A percentile compares a stretch with the other conserved stretches of the same genome.
phyloP scores from a whole-genome alignment of 2,113 vertebrate genomes.

The Globicephala melas region DNA sequence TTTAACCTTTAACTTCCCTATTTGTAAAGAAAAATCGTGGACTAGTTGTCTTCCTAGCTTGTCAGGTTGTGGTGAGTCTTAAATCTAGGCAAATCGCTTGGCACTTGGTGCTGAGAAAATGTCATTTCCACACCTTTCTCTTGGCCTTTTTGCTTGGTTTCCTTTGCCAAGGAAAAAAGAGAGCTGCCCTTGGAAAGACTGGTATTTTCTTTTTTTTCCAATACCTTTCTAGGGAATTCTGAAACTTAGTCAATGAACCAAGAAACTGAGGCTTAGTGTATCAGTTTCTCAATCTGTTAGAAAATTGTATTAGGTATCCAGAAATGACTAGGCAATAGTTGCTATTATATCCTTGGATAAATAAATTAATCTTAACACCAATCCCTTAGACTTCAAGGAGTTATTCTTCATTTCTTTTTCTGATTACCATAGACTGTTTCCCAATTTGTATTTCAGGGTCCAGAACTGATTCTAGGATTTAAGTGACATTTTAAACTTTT shows the following conservation, averaged over 20 bases:
- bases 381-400: neutral
- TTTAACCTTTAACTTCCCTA: neutral
- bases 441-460: neutral
- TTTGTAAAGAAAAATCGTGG: neutral
- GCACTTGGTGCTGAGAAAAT: neutral
- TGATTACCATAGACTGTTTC: neutral
- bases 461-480: neutral
- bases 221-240: neutral
- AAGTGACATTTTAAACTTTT: neutral
- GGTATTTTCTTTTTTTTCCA: neutral
- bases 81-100: neutral
- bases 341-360: neutral
- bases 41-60: neutral
- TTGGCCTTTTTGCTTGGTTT: constrained; percentile 51
- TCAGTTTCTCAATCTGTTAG: neutral
- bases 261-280: neutral
- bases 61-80: neutral
- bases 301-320: neutral
- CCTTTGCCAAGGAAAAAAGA: constrained; percentile 20
- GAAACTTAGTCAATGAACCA: neutral
- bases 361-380: neutral
- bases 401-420: neutral
- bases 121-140: neutral
- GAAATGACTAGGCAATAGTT: neutral
- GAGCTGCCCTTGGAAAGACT: constrained; percentile 44